phyloP scores from a whole-genome alignment of 1,140 invertebrate genomes.

The Chrysomallon squamiferum region DNA sequence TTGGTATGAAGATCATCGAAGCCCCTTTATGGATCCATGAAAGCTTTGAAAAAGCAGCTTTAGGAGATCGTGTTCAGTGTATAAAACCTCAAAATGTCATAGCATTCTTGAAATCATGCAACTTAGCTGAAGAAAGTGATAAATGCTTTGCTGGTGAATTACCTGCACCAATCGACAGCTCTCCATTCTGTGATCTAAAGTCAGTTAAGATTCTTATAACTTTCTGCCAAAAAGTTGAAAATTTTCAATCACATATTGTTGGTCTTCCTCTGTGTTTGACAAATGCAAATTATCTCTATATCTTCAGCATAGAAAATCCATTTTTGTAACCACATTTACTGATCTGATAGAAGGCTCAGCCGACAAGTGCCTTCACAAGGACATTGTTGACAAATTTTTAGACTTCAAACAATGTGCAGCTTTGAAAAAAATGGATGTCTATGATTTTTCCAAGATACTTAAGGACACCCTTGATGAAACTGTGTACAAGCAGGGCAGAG shows the following conservation, averaged over 20 bases:
- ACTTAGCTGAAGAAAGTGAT: not conserved
- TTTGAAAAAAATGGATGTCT: not conserved
- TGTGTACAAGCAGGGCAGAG: not conserved
- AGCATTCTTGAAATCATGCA: constrained; percentile 15
- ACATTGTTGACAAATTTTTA: not conserved
- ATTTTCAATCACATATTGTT: not conserved
- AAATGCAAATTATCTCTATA: constrained; percentile 1
- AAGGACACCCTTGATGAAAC: not conserved
- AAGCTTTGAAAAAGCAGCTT: constrained; percentile 5
- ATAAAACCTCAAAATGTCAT: constrained; percentile 8
- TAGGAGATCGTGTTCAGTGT: not conserved
- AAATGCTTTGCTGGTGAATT: constrained; percentile 2
- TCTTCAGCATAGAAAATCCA: constrained; percentile 1
- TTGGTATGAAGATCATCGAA: constrained; percentile 20
- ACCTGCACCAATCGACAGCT: not conserved
- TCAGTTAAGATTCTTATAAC: constrained; percentile 10
- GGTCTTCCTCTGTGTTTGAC: constrained; percentile 8
- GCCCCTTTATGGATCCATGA: constrained; percentile 5
- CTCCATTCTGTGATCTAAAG: not conserved
- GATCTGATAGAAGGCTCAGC: constrained; percentile 1
- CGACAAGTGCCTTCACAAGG: not conserved
- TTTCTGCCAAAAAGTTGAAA: not conserved
- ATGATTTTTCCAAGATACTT: not conserved
- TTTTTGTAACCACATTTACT: constrained; percentile 1
- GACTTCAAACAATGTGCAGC: not conserved